A percentile compares a stretch with the other conserved stretches of the same genome.
phyloP scores from a whole-genome alignment of 2,888 invertebrate species.

The Drosophila koepferae region DNA sequence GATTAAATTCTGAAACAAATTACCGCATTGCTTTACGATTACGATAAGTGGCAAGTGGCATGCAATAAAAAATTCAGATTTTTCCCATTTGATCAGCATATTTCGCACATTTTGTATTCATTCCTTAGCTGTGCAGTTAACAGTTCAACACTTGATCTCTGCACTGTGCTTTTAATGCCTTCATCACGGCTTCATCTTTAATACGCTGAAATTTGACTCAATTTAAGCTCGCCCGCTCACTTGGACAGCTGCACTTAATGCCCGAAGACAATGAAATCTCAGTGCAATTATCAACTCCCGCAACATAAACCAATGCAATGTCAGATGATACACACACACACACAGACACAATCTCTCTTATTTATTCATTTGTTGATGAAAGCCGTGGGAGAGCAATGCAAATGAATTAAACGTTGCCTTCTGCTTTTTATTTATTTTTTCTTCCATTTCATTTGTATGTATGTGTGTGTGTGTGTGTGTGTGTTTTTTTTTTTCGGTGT shows the following conservation, averaged over 20 bases:
- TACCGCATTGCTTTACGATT: not conserved
- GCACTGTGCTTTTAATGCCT: not conserved
- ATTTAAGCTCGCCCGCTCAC: conserved; percentile 22
- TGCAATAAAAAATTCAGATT: not conserved
- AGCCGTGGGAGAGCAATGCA: conserved; percentile 46
- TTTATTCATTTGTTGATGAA: conserved; percentile 57
- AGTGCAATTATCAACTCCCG: conserved; percentile 49
- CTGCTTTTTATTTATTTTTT: conserved; percentile 25
- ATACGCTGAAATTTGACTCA: conserved; percentile 11
- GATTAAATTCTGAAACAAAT: not conserved
- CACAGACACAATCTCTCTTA: conserved; percentile 27
- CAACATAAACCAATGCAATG: conserved; percentile 43
- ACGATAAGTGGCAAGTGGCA: not conserved
- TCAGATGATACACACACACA: conserved; percentile 31
- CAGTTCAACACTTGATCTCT: not conserved
- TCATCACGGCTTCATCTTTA: too few relatives aligned
- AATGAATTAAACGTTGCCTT: conserved; percentile 51
- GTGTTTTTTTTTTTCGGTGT: conserved; percentile 36
- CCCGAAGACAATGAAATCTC: conserved; percentile 44
- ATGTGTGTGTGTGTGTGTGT: not conserved
- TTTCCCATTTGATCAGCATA: not conserved
- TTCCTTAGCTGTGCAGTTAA: not conserved
- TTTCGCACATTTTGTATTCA: not conserved
- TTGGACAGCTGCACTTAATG: conserved; percentile 22
- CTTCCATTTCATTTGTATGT: conserved; percentile 3